Base-by-base conservation (phyloP, 2,797 vertebrate genomes). In the Xerus rutilus region DNA sequence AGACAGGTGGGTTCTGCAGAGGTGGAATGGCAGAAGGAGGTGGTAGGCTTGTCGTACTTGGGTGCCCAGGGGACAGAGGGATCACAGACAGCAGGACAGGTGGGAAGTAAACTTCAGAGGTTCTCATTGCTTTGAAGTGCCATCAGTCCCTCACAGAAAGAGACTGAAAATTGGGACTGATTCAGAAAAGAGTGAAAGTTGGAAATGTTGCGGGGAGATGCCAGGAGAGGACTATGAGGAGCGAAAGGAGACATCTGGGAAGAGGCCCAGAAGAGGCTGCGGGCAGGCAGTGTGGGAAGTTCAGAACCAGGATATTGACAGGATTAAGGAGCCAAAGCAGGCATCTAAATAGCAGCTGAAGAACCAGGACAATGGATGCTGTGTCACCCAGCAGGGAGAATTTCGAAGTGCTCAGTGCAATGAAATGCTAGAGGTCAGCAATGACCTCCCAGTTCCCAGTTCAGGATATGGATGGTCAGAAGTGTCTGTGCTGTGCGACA, bases 21-120 rank as follows among this genome's bases (percentile, higher is more conserved):
- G 28, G 28, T 18, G 3, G 45, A 45, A n/a, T 18, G 28, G n/a
- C 21, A 23, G 57, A 30, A 25, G 32, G 32, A 62, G 32, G 59
- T 21, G 49, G 45, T 5, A 8, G 28, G n/a, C 30, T 45, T 15
- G 45, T 47, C 20, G 5, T 10, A 72, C 43, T 45, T 20, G 1
- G 14, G 32, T 23, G 7, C 69, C n/a, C 78, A 70, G 47, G 32
- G 30, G 4, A 32, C 7, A 20, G n/a, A 23, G 30, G 35, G 25
- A 23, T 12, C 59, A 1, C 10, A 11, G 52, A 32, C 2, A 3
- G 21, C 1, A 20, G 39, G 28, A 7, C 17, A 0, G 1, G 54
- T 0, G 1, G 25, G 20, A 32, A 21, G 70, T 20, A 5, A 59
- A 54, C 4, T 1, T 20, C n/a, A 52, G n/a, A 88, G 62, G n/a